These are phyloP conservation scores for Omphaloscelis lunosa DNA, from an alignment of 2,888 invertebrate genomes.

Conservation along the genomic window DNA sequence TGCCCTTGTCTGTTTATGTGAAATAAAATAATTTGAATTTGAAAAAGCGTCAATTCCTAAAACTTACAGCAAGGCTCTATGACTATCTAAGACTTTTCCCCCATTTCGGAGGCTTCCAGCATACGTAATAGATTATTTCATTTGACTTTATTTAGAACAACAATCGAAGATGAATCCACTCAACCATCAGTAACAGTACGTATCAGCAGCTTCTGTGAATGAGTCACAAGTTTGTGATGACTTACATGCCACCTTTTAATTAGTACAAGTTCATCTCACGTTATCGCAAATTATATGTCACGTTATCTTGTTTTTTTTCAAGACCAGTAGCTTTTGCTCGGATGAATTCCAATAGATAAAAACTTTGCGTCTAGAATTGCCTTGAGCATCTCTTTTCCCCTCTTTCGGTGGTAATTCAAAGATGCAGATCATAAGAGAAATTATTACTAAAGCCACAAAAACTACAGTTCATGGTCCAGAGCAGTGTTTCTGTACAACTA, in stretches of 20 bases:
- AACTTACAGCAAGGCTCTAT: neutral
- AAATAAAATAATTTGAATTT: no score
- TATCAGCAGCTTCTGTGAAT: constrained; percentile 14
- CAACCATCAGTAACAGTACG: neutral
- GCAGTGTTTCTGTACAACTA: neutral
- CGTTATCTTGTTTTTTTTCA: neutral
- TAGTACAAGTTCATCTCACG: constrained; percentile 17
- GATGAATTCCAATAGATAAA: neutral
- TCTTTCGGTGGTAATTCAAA: neutral
- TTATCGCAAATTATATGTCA: constrained; percentile 31
- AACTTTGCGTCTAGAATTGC: neutral
- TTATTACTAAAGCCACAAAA: neutral
- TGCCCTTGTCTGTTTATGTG: no score
- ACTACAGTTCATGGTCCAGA: neutral
- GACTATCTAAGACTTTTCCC: neutral
- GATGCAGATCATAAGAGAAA: neutral
- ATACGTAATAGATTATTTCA: neutral
- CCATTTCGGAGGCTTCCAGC: neutral
- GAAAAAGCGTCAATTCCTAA: neutral
- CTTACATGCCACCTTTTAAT: constrained; percentile 12
- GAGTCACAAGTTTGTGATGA: neutral
- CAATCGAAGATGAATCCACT: neutral
- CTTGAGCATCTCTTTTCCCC: neutral
- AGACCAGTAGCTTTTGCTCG: neutral
- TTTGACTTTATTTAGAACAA: neutral